Conservation (phyloP, 1,140 invertebrate genomes). For the Drosophila santomea region DNA sequence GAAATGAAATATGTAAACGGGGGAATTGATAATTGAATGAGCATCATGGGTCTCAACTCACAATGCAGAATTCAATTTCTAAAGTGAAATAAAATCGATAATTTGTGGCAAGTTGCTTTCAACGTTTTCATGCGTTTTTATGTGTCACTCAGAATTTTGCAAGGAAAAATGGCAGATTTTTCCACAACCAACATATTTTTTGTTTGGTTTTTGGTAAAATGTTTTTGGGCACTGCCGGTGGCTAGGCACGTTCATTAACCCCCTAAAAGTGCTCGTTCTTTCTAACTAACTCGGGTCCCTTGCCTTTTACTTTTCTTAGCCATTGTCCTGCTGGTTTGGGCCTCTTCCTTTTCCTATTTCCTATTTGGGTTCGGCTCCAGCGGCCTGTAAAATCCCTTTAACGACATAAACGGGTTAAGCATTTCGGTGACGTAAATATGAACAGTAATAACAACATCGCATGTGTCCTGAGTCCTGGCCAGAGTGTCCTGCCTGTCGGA, state of each 20-base stretch:
- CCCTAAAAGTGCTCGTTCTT: background rate
- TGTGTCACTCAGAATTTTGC: background rate
- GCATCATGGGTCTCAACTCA: background rate
- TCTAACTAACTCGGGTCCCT: conserved; percentile 1
- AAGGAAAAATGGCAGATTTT: conserved; percentile 1
- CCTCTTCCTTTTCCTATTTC: conserved; percentile 34
- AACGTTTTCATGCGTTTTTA: conserved; percentile 1
- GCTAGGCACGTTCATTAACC: conserved; percentile 55
- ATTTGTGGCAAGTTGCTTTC: background rate
- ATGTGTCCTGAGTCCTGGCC: background rate
- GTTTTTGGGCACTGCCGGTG: conserved; percentile 25
- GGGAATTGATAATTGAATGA: background rate
- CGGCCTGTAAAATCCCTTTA: conserved; percentile 59
- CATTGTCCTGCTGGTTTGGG: background rate
- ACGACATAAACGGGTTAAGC: conserved; percentile 63
- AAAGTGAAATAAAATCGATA: conserved; percentile 1
- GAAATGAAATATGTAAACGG: background rate
- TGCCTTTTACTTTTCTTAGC: background rate
- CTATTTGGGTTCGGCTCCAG: conserved; percentile 32
- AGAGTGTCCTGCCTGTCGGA: conserved; percentile 16
- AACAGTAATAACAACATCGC: conserved; percentile 23
- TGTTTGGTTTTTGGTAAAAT: conserved; percentile 2
- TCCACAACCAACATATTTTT: background rate
- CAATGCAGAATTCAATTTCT: conserved; percentile 10
- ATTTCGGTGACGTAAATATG: conserved; percentile 61